Base-by-base conservation (phyloP, 2,113 vertebrate genomes). In the Melanotaenia duboulayi region DNA sequence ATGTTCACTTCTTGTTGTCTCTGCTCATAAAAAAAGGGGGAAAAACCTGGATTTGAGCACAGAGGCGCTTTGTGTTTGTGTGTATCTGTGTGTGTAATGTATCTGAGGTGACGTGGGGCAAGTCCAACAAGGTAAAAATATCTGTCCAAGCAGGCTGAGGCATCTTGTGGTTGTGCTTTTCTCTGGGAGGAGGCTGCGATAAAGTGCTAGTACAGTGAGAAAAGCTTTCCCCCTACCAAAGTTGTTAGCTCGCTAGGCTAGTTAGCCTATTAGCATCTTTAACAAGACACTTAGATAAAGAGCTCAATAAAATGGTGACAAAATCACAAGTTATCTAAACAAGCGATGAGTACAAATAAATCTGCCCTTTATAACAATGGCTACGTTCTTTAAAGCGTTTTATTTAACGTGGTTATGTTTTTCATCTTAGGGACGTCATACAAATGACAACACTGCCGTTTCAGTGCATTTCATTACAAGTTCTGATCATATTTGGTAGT, bases 61-160 rank as follows among this genome's bases (percentile, higher is more conserved):
- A 69, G 68, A 37, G 32, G 58, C 40, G 55, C 46, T 48, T 65
- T 81, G 60, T 81, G 63, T 83, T 42, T 79, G 67, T 63, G 66
- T 66, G 1, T 69, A 14, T 19, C 2, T 78, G 49, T 61, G 62
- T 61, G 62, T 71, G 51, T 68, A 37, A 72, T 61, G 57, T 64
- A 46, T 77, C 81, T 67, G 64, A 71, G 64, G 62, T 65, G 65
- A 83, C 48, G 71, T 59, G 48, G 72, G 78, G 46, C 65, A 71
- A 71, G 44, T 52, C 74, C 76, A 67, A 74, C 50, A 71, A 25
- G 51, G 72, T 80, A 40, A 67, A 73, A 39, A 60, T 74, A 67
- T 83, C 44, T 78, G 82, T 83, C 64, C 4, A 13, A 83, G 78
- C 82, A 85, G 70, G 85, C 81, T 8, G 35, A 62, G 81, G 72